These are phyloP conservation scores for Grapholita molesta DNA, from an alignment of 1,140 invertebrate species.

Conservation along the genomic window DNA sequence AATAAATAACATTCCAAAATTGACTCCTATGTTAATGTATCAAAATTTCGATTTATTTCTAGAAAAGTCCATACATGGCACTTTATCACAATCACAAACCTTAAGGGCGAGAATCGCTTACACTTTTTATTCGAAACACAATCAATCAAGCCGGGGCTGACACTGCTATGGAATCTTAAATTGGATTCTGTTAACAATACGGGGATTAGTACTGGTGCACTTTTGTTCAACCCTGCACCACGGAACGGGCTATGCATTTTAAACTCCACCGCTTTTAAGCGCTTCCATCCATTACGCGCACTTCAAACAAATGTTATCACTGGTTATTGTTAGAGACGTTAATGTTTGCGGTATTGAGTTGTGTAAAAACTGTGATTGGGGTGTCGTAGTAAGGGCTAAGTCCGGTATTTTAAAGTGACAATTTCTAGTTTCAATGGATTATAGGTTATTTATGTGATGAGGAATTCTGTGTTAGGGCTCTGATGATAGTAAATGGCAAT, in stretches of 20 bases:
- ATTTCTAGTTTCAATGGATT: constrained; percentile 51
- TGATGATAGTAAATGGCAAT: background rate
- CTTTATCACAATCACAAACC: background rate
- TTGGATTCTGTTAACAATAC: constrained; percentile 71
- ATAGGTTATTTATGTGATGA: constrained; percentile 53
- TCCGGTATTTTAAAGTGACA: constrained; percentile 39
- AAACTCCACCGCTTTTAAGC: background rate
- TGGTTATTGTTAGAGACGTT: background rate
- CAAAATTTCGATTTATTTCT: too few species aligned
- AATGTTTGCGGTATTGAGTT: constrained; percentile 23
- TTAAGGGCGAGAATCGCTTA: constrained; percentile 22
- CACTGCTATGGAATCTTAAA: constrained; percentile 66
- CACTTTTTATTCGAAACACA: constrained; percentile 47
- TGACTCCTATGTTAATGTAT: too few species aligned
- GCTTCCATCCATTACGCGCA: background rate
- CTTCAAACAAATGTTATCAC: background rate
- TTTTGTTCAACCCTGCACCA: constrained; percentile 47
- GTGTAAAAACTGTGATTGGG: background rate
- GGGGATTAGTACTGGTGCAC: constrained; percentile 55
- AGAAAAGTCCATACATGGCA: too few species aligned
- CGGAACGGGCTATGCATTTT: background rate
- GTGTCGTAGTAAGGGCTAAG: background rate
- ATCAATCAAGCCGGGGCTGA: constrained; percentile 71
- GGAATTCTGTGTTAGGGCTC: background rate
- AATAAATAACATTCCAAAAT: too few species aligned